phyloP scores from a whole-genome alignment of 2,797 vertebrate genomes.

The Sebastiscus albofasciatus region DNA sequence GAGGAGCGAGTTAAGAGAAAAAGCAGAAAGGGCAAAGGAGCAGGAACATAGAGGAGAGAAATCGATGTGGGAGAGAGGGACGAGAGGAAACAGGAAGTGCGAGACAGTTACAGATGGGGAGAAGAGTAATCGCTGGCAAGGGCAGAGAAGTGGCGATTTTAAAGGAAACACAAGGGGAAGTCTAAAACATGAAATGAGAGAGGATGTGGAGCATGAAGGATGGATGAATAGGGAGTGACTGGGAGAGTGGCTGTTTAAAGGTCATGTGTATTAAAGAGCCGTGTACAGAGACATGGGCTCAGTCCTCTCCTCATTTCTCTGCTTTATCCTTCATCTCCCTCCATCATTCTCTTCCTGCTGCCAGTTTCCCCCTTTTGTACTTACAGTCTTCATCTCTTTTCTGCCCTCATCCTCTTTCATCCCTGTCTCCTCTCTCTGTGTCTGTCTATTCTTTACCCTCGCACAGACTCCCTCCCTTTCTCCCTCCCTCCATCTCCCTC shows the following conservation, averaged over 20 bases:
- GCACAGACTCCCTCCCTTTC: conserved; percentile 13
- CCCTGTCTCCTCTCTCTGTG: conserved; percentile 26
- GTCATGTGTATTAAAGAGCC: conserved; percentile 36
- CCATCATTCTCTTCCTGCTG: conserved; percentile 16
- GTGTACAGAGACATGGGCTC: conserved; percentile 38
- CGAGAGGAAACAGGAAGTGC: neutral
- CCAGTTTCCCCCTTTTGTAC: conserved; percentile 40
- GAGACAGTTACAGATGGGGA: neutral
- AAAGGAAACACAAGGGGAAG: neutral
- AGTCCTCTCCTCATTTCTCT: conserved; percentile 12
- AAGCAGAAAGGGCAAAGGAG: neutral
- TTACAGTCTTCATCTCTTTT: conserved; percentile 7
- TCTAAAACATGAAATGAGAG: neutral
- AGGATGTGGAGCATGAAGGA: conserved; percentile 13
- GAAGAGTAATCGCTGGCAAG: neutral
- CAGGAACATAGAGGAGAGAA: neutral
- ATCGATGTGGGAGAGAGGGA: neutral
- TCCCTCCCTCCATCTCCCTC: conserved; percentile 54
- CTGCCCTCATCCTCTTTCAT: conserved; percentile 25
- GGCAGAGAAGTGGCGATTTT: neutral
- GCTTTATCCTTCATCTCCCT: conserved; percentile 31
- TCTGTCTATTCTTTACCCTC: neutral
- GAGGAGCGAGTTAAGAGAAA: neutral
- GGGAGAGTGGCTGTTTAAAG: conserved; percentile 50
- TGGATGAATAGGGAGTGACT: conserved; percentile 30